Percentiles rank a stretch among this genome's conserved stretches.
These are phyloP conservation scores for Fratercula arctica DNA, from an alignment of 2,797 vertebrate species.

Conservation along the genomic window DNA sequence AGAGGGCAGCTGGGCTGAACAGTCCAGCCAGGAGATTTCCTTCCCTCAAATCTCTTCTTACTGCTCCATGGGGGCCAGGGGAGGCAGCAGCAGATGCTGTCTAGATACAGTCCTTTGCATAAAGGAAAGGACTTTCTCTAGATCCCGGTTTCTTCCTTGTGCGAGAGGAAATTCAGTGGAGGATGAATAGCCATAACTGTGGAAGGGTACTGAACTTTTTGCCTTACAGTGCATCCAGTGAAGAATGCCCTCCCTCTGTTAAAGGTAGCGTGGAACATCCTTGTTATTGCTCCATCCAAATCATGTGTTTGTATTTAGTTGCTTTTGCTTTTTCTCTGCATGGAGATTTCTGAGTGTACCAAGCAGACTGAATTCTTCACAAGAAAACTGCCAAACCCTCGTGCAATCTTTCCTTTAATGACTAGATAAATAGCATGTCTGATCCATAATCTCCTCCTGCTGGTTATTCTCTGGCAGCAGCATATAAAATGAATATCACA, in stretches of 20 bases:
- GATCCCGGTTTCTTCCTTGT: neutral
- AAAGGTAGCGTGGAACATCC: neutral
- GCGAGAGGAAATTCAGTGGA: neutral
- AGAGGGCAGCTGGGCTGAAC: neutral
- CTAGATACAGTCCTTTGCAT: neutral
- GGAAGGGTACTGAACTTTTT: neutral
- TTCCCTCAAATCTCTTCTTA: neutral
- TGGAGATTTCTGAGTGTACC: neutral
- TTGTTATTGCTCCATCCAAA: neutral
- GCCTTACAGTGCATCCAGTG: fast-evolving
- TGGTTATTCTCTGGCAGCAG: neutral
- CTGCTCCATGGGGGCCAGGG: neutral
- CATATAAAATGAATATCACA: neutral
- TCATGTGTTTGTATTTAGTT: neutral
- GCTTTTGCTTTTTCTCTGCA: neutral
- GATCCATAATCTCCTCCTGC: constrained; percentile 25
- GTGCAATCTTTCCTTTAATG: neutral
- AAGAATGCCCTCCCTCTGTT: neutral
- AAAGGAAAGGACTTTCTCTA: neutral
- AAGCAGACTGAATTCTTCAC: neutral
- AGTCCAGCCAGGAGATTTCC: neutral
- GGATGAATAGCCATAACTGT: neutral
- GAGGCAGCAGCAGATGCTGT: neutral
- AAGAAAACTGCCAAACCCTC: neutral
- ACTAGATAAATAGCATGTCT: neutral